A percentile compares a stretch with the other conserved stretches of the same genome.
These are phyloP conservation scores for Melinaea marsaeus DNA, from an alignment of 2,888 invertebrate genomes.

Conservation along the genomic window DNA sequence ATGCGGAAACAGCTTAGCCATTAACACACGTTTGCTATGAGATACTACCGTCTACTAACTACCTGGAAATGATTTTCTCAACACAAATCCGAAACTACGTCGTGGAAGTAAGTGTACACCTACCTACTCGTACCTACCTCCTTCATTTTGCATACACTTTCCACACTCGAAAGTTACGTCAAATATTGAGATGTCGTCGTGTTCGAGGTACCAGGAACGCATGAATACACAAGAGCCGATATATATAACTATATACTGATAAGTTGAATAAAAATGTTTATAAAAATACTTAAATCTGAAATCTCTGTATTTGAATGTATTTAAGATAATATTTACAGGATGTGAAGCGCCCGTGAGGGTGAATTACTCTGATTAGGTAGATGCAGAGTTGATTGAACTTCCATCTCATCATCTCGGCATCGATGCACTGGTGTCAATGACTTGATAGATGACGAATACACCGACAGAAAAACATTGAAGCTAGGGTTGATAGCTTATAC, in stretches of 20 bases:
- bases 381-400: constrained; percentile 71
- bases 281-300: too few species aligned
- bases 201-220: constrained; percentile 62
- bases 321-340: background rate
- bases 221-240: constrained; percentile 40
- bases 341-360: constrained; percentile 17
- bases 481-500: constrained; percentile 14
- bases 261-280: too few species aligned
- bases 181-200: constrained; percentile 65
- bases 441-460: constrained; percentile 69
- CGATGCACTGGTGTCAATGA: constrained; percentile 72
- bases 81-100: constrained; percentile 46
- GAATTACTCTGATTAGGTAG: constrained; percentile 58
- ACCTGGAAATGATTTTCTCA: constrained; percentile 62
- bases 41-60: constrained; percentile 59
- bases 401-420: constrained; percentile 66
- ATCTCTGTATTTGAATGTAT: background rate
- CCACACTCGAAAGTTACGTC: constrained; percentile 43
- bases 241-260: constrained; percentile 1
- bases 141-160: constrained; percentile 38
- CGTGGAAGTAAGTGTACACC: constrained; percentile 44
- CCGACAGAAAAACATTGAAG: constrained; percentile 25
- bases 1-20: constrained; percentile 76
- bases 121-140: constrained; percentile 59
- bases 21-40: constrained; percentile 74